phyloP scores from a whole-genome alignment of 37 sponge, comb jelly and placozoan species.

The Ephydatia muelleri region DNA sequence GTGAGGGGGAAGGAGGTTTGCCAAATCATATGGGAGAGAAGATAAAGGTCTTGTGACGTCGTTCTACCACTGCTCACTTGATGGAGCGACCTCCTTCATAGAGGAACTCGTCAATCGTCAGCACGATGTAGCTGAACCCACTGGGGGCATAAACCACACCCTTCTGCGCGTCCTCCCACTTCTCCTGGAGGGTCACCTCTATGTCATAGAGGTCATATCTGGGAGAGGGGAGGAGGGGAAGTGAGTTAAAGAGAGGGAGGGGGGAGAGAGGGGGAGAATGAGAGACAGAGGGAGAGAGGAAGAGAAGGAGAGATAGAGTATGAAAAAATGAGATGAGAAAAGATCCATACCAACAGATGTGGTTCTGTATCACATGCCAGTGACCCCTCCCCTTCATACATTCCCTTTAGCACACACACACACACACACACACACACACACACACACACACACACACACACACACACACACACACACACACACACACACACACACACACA shows the following conservation, averaged over 20 bases:
- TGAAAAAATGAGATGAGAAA: neutral
- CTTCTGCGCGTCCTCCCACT: neutral
- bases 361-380: neutral
- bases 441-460: too few relatives aligned
- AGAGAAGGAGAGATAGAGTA: neutral
- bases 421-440: too few relatives aligned
- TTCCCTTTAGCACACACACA: too few relatives aligned
- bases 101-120: conserved; percentile 61
- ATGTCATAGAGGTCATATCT: conserved; percentile 79
- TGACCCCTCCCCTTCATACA: too few relatives aligned
- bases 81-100: conserved; percentile 70
- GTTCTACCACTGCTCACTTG: conserved; percentile 21
- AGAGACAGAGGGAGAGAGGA: too few relatives aligned
- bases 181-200: neutral
- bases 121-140: conserved; percentile 37
- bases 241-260: neutral
- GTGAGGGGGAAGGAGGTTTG: too few relatives aligned
- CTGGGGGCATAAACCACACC: conserved; percentile 21
- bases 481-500: too few relatives aligned
- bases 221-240: neutral
- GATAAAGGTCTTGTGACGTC: too few relatives aligned
- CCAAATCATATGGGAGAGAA: too few relatives aligned
- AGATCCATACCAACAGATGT: neutral
- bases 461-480: too few relatives aligned
- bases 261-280: too few relatives aligned